These are phyloP conservation scores for Drosophila pseudotalamancana DNA, from an alignment of 2,888 invertebrate genomes.

Conservation along the genomic window DNA sequence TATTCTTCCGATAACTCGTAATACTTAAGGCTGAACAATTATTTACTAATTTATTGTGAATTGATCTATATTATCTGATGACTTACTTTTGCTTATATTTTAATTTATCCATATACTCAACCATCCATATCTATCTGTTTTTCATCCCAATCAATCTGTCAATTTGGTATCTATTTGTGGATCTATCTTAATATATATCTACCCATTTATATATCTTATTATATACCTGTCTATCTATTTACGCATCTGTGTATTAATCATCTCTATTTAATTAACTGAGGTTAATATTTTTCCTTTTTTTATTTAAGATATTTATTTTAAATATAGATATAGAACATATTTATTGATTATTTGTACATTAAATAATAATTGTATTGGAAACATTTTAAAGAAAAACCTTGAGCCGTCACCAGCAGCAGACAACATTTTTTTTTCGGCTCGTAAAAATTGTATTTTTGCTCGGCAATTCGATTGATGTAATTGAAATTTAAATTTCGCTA, in stretches of 20 bases:
- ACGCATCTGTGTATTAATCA: no score
- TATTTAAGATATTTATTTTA: neutral
- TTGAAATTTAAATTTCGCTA: conserved; percentile 4
- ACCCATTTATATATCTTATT: neutral
- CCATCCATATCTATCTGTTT: neutral
- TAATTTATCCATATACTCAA: neutral
- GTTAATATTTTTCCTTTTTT: no score
- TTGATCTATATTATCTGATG: no score
- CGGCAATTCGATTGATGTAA: conserved; percentile 21
- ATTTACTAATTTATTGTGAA: no score
- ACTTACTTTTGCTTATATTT: no score
- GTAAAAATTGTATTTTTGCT: neutral
- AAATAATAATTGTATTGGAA: neutral
- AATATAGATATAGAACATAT: neutral
- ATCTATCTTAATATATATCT: neutral
- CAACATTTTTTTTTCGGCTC: neutral
- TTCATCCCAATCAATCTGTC: no score
- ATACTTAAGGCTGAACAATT: no score
- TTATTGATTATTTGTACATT: neutral
- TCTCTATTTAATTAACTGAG: no score
- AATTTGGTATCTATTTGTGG: neutral
- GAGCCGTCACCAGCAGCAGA: neutral
- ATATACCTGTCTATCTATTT: neutral
- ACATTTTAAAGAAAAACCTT: neutral
- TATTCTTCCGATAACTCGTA: no score